A percentile compares a stretch with the other conserved stretches of the same genome.
phyloP scores from a whole-genome alignment of 1,140 invertebrate genomes.

The Ctenoplectra terminalis region DNA sequence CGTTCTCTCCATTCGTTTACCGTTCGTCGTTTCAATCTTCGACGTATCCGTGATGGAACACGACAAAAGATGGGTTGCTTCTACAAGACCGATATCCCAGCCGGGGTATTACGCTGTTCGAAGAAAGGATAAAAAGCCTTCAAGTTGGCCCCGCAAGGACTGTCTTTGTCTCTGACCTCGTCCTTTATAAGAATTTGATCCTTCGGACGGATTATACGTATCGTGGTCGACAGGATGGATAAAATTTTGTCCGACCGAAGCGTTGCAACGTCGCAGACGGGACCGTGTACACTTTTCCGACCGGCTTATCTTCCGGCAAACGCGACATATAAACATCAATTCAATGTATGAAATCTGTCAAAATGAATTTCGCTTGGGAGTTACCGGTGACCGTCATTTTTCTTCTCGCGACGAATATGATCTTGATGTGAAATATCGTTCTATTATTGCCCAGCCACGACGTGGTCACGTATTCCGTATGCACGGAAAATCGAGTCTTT shows the following conservation, averaged over 20 bases:
- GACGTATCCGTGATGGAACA: background rate
- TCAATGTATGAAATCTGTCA: slow-evolving; percentile 83
- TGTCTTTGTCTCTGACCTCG: slow-evolving; percentile 53
- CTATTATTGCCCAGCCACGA: slow-evolving; percentile 79
- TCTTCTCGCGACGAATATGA: slow-evolving; percentile 80
- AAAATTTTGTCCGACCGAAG: slow-evolving; percentile 64
- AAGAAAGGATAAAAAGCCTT: slow-evolving; percentile 50
- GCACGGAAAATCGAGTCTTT: background rate
- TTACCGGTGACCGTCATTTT: slow-evolving; percentile 79
- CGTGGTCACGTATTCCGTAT: background rate
- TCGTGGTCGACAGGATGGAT: slow-evolving; percentile 54
- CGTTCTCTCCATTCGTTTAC: too few relatives aligned
- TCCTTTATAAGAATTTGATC: slow-evolving; percentile 76
- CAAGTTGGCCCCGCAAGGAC: slow-evolving; percentile 35
- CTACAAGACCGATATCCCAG: slow-evolving; percentile 31
- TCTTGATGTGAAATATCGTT: slow-evolving; percentile 83
- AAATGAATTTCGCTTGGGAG: slow-evolving; percentile 82
- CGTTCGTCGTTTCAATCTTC: background rate
- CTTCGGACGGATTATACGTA: slow-evolving; percentile 70
- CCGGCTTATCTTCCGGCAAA: slow-evolving; percentile 76
- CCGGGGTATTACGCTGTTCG: slow-evolving; percentile 25
- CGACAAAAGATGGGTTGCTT: slow-evolving; percentile 32
- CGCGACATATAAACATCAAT: slow-evolving; percentile 82
- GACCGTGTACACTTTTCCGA: slow-evolving; percentile 53
- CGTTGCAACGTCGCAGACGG: background rate